These are phyloP conservation scores for Aphidius gifuensis DNA, from an alignment of 1,140 invertebrate species.

Conservation along the genomic window DNA sequence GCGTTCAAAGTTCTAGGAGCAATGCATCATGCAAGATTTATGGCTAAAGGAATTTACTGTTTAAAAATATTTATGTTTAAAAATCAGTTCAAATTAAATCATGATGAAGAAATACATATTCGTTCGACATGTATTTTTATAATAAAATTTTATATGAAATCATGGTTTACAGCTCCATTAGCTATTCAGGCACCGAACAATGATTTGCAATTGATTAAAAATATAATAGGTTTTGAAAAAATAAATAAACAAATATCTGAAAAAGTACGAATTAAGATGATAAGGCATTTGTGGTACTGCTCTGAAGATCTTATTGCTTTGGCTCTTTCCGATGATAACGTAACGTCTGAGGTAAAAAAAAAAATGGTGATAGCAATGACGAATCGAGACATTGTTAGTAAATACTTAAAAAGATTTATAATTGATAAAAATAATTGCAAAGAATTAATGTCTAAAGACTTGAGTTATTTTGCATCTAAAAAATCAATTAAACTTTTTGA, in stretches of 20 bases:
- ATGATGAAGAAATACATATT: conserved; percentile 3
- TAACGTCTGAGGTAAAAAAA: conserved; percentile 24
- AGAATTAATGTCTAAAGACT: conserved; percentile 2
- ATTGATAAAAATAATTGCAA: not conserved
- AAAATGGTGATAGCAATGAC: conserved; percentile 9
- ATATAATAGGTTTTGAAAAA: too few relatives aligned
- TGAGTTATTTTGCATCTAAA: conserved; percentile 13
- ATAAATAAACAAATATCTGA: conserved; percentile 26
- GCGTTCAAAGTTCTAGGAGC: conserved; percentile 14
- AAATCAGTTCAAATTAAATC: conserved; percentile 14
- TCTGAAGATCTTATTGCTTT: conserved; percentile 27
- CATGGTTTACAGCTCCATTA: too few relatives aligned
- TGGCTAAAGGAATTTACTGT: conserved; percentile 30
- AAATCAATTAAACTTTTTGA: conserved; percentile 14
- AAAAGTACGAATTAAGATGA: conserved; percentile 26
- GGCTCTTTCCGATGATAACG: conserved; percentile 32
- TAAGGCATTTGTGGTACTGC: conserved; percentile 36
- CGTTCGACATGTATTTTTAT: conserved; percentile 18
- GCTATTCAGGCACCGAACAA: conserved; percentile 17
- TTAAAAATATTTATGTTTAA: conserved; percentile 26
- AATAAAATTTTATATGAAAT: conserved; percentile 15
- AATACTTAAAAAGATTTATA: not conserved
- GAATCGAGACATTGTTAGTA: not conserved
- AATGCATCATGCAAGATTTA: conserved; percentile 25
- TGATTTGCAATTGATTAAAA: conserved; percentile 20